Conservation (phyloP, 2,113 vertebrate species). For the Neotragus moschatus region DNA sequence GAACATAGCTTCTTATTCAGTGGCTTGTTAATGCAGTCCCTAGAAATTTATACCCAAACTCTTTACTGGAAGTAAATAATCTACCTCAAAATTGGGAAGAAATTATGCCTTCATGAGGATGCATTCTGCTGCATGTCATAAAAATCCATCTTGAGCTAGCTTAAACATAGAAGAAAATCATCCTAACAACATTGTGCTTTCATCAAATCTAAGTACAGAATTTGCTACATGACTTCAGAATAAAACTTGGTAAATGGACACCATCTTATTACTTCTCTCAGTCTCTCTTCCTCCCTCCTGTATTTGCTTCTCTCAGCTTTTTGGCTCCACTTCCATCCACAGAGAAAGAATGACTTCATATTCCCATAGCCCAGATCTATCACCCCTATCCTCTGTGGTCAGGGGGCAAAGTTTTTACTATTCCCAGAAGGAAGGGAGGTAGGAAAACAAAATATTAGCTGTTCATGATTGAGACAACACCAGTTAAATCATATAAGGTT, state of each 20-base stretch:
- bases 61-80: not conserved
- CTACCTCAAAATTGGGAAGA: not conserved
- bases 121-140: not conserved
- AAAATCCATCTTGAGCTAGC: not conserved
- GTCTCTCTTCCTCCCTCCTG: not conserved
- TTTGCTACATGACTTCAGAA: not conserved
- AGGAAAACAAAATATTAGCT: not conserved
- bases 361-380: not conserved
- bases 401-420: not conserved
- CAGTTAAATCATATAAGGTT: not conserved
- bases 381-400: not conserved
- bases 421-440: not conserved
- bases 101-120: not conserved
- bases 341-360: not conserved
- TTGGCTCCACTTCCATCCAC: not conserved
- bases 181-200: not conserved
- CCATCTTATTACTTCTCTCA: not conserved
- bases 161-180: not conserved
- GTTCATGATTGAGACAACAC: not conserved
- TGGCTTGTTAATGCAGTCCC: not conserved
- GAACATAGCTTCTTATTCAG: not conserved
- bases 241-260: not conserved
- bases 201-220: not conserved
- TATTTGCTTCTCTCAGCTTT: not conserved
- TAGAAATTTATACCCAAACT: not conserved